These are phyloP conservation scores for Xylota segnis DNA, from an alignment of 2,888 invertebrate genomes.

Conservation along the genomic window DNA sequence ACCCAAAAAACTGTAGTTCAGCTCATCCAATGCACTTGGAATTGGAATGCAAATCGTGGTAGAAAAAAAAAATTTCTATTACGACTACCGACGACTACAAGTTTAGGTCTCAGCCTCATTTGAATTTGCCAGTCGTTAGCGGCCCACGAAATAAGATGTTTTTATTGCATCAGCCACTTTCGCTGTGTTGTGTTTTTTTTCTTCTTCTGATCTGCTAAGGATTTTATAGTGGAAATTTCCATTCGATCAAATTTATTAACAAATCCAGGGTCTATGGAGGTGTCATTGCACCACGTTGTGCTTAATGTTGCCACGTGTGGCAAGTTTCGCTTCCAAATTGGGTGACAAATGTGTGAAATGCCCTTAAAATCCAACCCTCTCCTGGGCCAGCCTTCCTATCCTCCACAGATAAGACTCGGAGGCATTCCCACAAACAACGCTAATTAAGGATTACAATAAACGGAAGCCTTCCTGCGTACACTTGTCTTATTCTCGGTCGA, in stretches of 20 bases:
- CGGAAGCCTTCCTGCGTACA: conserved; percentile 40
- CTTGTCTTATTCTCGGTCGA: conserved; percentile 63
- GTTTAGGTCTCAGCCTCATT: conserved; percentile 73
- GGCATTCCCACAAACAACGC: conserved; percentile 64
- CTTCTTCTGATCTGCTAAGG: conserved; percentile 58
- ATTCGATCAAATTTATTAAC: conserved; percentile 38
- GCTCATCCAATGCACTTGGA: conserved; percentile 58
- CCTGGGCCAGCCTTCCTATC: background rate
- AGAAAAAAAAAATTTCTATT: conserved; percentile 50
- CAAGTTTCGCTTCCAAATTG: background rate
- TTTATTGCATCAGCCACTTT: conserved; percentile 75
- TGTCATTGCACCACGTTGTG: conserved; percentile 24
- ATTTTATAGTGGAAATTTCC: conserved; percentile 67
- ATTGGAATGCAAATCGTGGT: conserved; percentile 32
- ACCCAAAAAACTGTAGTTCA: conserved; percentile 45
- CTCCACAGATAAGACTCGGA: conserved; percentile 29
- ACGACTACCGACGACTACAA: conserved; percentile 58
- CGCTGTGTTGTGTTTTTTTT: conserved; percentile 44
- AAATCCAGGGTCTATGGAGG: conserved; percentile 37
- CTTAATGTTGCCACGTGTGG: conserved; percentile 45
- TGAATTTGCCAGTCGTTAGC: conserved; percentile 58
- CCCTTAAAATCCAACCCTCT: conserved; percentile 19
- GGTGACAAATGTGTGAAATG: conserved; percentile 57
- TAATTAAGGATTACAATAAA: conserved; percentile 69
- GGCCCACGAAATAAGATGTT: conserved; percentile 65